Evolutionary conservation across 2,113 vertebrate genomes (phyloP).

Genomic region (Rhinolophus sinicus): DNA sequence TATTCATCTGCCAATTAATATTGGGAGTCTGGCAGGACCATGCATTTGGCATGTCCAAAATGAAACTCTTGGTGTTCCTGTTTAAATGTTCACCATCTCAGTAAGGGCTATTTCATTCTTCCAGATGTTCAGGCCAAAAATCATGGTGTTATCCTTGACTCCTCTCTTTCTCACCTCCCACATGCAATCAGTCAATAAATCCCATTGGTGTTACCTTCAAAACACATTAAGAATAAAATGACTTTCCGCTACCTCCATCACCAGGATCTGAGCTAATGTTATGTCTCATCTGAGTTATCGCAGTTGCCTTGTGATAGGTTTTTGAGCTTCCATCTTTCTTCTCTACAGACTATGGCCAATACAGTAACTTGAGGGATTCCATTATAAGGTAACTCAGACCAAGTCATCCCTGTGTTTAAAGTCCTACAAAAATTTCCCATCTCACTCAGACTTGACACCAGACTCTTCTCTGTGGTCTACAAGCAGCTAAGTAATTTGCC

Average conservation of each 20-base stretch:
- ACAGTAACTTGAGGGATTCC: neutral
- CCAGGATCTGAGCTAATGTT: no score
- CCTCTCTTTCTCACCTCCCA: neutral
- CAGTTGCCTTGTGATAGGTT: neutral
- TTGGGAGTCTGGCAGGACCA: neutral
- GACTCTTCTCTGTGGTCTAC: neutral
- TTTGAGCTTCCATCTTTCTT: neutral
- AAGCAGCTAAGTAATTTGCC: neutral
- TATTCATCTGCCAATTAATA: neutral
- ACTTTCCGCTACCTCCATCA: neutral
- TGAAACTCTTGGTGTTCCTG: neutral
- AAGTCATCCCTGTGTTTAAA: neutral
- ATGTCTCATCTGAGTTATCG: neutral
- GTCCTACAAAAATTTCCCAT: neutral
- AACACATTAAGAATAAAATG: neutral
- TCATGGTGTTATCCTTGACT: neutral
- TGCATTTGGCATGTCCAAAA: neutral
- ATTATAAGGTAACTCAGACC: neutral
- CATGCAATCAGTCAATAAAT: neutral
- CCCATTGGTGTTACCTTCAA: neutral
- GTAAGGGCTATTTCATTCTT: neutral
- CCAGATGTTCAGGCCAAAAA: neutral
- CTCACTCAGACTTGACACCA: neutral
- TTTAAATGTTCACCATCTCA: neutral
- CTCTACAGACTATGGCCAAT: neutral